phyloP scores from a whole-genome alignment of 2,888 invertebrate species.

The Pollenia amentaria region DNA sequence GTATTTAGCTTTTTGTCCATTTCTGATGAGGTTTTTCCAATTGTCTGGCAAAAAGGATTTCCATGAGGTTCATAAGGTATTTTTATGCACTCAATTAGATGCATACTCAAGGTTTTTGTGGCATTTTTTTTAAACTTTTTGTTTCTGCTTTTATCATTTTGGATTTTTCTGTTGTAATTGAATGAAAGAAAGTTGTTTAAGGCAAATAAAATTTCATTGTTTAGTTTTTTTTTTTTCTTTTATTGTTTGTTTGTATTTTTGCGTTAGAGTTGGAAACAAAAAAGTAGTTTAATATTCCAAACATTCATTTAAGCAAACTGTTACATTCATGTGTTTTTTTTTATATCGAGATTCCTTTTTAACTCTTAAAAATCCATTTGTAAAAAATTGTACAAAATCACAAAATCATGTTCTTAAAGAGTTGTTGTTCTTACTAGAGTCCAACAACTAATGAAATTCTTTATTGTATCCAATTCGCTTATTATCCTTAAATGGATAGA shows the following conservation, averaged over 20 bases:
- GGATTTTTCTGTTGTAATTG: constrained; percentile 1
- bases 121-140: constrained; percentile 11
- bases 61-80: constrained; percentile 56
- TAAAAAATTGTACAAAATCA: no score
- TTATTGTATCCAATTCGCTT: no score
- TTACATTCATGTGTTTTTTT: no score
- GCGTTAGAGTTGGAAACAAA: background rate
- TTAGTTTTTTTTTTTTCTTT: background rate
- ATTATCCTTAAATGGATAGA: no score
- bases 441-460: no score
- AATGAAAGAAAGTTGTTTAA: constrained; percentile 15
- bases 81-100: constrained; percentile 68
- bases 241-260: constrained; percentile 5
- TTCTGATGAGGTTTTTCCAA: constrained; percentile 29
- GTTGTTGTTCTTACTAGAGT: no score
- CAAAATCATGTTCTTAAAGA: no score
- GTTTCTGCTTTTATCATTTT: constrained; percentile 19
- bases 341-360: no score
- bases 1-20: constrained; percentile 14
- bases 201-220: constrained; percentile 20
- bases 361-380: no score
- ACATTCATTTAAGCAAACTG: no score
- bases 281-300: no score
- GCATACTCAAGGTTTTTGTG: constrained; percentile 48
- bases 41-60: constrained; percentile 48